phyloP scores from a whole-genome alignment of 2,797 vertebrate species.

The Orientallactaga sibirica region DNA sequence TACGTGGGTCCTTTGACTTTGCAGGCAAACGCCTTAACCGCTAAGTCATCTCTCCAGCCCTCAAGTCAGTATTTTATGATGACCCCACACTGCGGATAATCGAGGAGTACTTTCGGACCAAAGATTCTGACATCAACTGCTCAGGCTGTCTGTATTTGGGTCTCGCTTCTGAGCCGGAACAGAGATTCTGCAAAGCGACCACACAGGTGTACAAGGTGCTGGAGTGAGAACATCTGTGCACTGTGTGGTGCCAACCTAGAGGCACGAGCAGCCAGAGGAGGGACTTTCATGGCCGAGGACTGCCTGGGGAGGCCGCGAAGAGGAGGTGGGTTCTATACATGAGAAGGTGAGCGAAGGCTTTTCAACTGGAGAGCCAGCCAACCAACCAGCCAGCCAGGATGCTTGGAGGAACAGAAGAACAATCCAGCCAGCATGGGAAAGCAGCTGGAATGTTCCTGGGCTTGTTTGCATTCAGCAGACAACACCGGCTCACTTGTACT shows the following conservation, averaged over 20 bases:
- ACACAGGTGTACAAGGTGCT: not conserved
- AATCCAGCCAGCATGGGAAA: not conserved
- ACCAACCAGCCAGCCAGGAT: not conserved
- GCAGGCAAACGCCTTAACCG: no score
- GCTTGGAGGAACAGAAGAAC: not conserved
- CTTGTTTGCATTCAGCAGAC: not conserved
- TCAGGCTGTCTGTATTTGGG: not conserved
- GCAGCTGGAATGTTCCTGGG: not conserved
- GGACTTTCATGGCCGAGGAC: not conserved
- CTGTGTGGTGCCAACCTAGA: not conserved
- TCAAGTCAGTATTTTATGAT: not conserved
- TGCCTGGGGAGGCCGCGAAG: fast-evolving
- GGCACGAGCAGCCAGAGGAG: not conserved
- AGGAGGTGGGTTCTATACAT: fast-evolving
- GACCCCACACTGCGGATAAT: not conserved
- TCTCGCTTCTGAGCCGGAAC: not conserved
- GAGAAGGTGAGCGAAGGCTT: not conserved
- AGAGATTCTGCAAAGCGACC: not conserved
- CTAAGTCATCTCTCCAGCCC: no score
- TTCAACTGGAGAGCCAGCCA: not conserved
- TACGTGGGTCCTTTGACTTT: no score
- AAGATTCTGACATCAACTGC: not conserved
- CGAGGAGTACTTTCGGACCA: not conserved
- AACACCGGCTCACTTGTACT: fast-evolving
- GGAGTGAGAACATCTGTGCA: not conserved